These are phyloP conservation scores for Caenorhabditis angaria DNA, from an alignment of 2,888 invertebrate genomes.

Conservation along the genomic window DNA sequence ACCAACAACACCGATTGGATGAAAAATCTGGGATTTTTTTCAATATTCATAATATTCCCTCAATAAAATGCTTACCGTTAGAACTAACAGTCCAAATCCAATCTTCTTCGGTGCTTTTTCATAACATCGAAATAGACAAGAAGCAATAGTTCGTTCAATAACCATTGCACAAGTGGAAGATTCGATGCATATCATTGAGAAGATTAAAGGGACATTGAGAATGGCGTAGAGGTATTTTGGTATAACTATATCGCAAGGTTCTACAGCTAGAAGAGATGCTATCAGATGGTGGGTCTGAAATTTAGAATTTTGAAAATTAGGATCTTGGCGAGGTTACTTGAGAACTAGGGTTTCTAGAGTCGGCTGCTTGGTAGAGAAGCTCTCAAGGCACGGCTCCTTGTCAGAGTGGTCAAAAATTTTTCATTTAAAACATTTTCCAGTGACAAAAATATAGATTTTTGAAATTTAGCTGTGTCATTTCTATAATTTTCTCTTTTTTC, in stretches of 20 bases:
- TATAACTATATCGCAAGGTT: conserved; percentile 31
- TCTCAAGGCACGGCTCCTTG: too few species aligned
- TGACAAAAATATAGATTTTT: too few species aligned
- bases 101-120: conserved; percentile 29
- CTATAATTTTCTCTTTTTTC: too few species aligned
- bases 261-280: conserved; percentile 10
- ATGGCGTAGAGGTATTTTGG: conserved; percentile 15
- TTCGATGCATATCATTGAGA: conserved; percentile 37
- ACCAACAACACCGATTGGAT: conserved; percentile 11
- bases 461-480: too few species aligned
- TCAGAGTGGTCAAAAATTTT: too few species aligned
- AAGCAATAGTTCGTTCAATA: conserved; percentile 32
- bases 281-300: conserved; percentile 32
- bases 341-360: not conserved
- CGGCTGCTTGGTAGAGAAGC: too few species aligned
- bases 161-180: conserved; percentile 34
- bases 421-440: too few species aligned
- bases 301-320: not conserved
- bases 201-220: conserved; percentile 28
- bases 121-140: conserved; percentile 30
- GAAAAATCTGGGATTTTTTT: not conserved
- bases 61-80: conserved; percentile 23
- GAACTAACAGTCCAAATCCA: conserved; percentile 12
- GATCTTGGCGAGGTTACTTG: not conserved
- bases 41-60: too few species aligned